Evolutionary conservation across 2,113 vertebrate genomes (phyloP).

Genomic region (Phaetusa simplex): DNA sequence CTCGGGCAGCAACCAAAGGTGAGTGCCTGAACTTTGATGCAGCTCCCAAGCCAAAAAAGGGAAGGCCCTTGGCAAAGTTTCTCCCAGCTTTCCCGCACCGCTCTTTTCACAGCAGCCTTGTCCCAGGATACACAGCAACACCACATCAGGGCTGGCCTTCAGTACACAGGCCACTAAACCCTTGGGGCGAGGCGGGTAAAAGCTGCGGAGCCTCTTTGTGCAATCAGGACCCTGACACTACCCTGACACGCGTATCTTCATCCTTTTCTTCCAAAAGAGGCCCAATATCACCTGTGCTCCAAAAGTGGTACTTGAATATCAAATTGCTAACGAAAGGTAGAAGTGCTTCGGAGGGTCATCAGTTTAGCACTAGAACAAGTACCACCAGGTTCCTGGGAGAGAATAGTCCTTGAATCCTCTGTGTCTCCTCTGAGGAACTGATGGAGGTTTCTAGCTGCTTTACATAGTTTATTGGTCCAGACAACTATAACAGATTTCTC

Average conservation of each 20-base stretch:
- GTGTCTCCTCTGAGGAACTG: not conserved
- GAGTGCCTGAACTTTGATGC: not conserved
- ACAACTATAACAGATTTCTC: not conserved
- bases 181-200: rapidly evolving
- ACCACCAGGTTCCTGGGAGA: not conserved
- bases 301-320: not conserved
- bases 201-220: not conserved
- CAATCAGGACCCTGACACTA: not conserved
- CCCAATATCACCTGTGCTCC: not conserved
- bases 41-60: not conserved
- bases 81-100: not conserved
- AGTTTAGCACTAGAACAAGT: rapidly evolving
- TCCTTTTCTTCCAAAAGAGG: not conserved
- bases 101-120: not conserved
- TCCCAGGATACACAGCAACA: rapidly evolving
- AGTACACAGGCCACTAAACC: not conserved
- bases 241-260: not conserved
- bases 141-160: not conserved
- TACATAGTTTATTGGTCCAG: not conserved
- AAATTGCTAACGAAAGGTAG: not conserved
- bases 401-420: not conserved
- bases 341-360: not conserved
- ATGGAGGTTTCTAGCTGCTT: not conserved
- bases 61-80: not conserved
- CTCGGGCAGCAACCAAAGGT: rapidly evolving